These are phyloP conservation scores for Branchipolynoe longqiensis DNA, from an alignment of 2,888 invertebrate genomes.

Conservation along the genomic window DNA sequence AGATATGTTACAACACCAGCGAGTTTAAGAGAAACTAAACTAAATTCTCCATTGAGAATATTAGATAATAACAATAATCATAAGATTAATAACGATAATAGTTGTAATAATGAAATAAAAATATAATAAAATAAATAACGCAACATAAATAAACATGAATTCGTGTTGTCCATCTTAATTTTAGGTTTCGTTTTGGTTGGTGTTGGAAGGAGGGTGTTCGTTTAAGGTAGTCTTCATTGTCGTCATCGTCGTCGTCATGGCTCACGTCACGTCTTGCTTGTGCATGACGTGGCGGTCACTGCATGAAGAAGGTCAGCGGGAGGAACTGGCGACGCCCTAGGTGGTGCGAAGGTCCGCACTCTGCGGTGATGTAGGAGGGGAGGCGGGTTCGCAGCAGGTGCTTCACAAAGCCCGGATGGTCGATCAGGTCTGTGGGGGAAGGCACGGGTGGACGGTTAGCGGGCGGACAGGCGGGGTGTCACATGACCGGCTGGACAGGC, in stretches of 20 bases:
- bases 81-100: neutral
- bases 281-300: slow-evolving; percentile 1
- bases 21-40: neutral
- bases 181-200: no score
- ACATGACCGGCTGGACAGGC: no score
- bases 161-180: no score
- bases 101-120: neutral
- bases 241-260: neutral
- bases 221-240: no score
- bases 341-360: neutral
- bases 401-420: neutral
- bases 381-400: slow-evolving; percentile 9
- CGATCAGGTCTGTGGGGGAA: neutral
- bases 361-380: neutral
- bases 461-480: no score
- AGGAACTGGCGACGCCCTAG: neutral
- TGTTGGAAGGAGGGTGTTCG: no score
- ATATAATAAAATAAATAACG: neutral
- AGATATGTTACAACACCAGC: neutral
- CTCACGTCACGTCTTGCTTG: slow-evolving; percentile 1
- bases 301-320: neutral
- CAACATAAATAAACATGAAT: neutral
- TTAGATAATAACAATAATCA: neutral
- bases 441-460: neutral
- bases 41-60: no score